These are phyloP conservation scores for Megalopta genalis DNA, from an alignment of 1,140 invertebrate genomes.

Conservation along the genomic window DNA sequence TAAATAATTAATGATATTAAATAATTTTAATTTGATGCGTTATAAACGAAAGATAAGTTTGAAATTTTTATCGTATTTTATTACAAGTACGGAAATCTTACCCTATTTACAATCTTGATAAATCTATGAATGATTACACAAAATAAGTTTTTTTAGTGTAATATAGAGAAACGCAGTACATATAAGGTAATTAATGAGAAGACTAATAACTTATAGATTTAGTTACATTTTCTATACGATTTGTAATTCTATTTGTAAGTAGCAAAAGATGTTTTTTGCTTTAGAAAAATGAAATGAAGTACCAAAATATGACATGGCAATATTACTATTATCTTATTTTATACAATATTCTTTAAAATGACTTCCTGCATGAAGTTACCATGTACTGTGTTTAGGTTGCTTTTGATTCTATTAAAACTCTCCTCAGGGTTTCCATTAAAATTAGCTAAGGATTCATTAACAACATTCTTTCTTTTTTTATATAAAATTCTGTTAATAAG, in stretches of 20 bases:
- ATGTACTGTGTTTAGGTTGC: constrained; percentile 53
- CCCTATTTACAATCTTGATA: constrained; percentile 77
- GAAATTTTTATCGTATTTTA: constrained; percentile 74
- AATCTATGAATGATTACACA: constrained; percentile 77
- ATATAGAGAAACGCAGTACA: constrained; percentile 71
- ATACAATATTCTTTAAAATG: background rate
- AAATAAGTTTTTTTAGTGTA: constrained; percentile 76
- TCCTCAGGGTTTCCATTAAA: constrained; percentile 34
- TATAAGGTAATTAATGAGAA: constrained; percentile 69
- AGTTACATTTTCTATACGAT: constrained; percentile 30
- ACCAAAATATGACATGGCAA: constrained; percentile 33
- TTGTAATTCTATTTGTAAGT: constrained; percentile 27
- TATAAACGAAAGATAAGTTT: constrained; percentile 14
- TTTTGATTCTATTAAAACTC: constrained; percentile 55
- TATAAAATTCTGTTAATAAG: constrained; percentile 59
- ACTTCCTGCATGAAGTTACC: constrained; percentile 45
- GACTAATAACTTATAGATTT: constrained; percentile 35
- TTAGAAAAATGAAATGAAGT: constrained; percentile 22
- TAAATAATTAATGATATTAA: constrained; percentile 9
- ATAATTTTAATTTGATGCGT: constrained; percentile 18
- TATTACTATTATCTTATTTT: constrained; percentile 44
- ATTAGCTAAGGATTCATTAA: constrained; percentile 50
- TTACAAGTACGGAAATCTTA: constrained; percentile 77
- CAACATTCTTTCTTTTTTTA: constrained; percentile 45
- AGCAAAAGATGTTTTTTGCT: constrained; percentile 26